Percentiles rank a stretch among this genome's conserved stretches.
Conservation (phyloP, 2,113 vertebrate species). For the Delphinus delphis region DNA sequence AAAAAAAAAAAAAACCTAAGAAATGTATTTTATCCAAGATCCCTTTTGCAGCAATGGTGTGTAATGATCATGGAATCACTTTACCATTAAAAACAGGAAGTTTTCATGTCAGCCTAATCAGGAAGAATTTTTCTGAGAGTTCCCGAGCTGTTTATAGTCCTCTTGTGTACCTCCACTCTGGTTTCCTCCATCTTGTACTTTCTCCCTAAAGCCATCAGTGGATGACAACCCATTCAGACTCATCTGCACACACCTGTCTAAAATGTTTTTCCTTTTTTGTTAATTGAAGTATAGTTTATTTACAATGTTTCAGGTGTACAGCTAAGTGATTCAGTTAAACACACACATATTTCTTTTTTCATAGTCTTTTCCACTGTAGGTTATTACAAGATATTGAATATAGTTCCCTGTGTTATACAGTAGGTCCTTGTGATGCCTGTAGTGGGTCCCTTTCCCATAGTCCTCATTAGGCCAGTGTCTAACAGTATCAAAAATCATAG, state of each 20-base stretch:
- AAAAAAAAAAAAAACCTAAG: not conserved
- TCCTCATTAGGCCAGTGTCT: not conserved
- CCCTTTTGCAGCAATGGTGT: not conserved
- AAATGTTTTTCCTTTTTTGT: not conserved
- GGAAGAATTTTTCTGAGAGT: no score
- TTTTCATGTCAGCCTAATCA: not conserved
- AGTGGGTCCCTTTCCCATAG: accelerated
- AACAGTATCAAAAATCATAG: accelerated
- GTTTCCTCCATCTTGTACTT: not conserved
- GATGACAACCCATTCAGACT: accelerated
- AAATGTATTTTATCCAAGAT: not conserved
- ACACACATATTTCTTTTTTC: no score
- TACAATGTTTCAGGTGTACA: no score
- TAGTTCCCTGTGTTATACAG: no score
- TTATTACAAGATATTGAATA: no score
- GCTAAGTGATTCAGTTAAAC: no score
- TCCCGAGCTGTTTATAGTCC: not conserved
- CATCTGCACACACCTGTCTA: not conserved
- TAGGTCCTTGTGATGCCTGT: not conserved
- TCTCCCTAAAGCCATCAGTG: not conserved
- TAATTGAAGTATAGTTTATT: no score
- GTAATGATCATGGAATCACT: not conserved
- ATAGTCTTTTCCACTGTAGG: no score
- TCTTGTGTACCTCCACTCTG: accelerated
- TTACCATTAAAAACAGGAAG: not conserved